phyloP scores from a whole-genome alignment of 2,113 vertebrate genomes.

The Hyla sarda region DNA sequence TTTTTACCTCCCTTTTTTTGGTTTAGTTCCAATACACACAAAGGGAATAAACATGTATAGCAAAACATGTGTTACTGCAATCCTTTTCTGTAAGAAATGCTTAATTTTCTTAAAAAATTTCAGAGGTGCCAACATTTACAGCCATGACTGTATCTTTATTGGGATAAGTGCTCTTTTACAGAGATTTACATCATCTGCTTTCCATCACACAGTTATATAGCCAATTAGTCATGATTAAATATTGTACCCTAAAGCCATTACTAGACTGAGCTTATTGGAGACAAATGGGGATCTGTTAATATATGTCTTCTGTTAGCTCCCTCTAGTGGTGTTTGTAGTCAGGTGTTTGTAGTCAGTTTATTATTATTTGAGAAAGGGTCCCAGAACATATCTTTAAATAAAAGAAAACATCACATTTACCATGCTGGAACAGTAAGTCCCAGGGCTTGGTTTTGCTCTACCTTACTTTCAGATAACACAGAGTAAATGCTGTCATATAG shows the following conservation, averaged over 20 bases:
- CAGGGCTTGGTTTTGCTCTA: not conserved
- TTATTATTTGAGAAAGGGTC: rapidly evolving
- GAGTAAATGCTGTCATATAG: not conserved
- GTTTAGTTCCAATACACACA: no score
- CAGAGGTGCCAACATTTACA: no score
- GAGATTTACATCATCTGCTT: not conserved
- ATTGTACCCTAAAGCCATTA: not conserved
- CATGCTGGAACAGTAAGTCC: not conserved
- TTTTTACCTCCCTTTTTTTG: no score
- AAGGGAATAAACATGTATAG: no score
- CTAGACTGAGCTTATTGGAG: not conserved
- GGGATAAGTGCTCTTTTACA: no score
- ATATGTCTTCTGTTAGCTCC: not conserved
- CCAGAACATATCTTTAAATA: not conserved
- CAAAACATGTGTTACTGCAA: no score
- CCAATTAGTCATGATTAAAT: not conserved
- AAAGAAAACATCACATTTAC: not conserved
- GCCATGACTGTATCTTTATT: no score
- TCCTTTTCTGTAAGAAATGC: no score
- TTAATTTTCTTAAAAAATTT: no score
- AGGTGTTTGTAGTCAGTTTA: not conserved
- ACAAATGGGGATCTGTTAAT: no score
- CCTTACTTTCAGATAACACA: not conserved
- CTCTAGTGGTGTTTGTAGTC: not conserved
- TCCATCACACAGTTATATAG: not conserved